phyloP scores from a whole-genome alignment of 2,113 vertebrate genomes.

The Thalassoma bifasciatum region DNA sequence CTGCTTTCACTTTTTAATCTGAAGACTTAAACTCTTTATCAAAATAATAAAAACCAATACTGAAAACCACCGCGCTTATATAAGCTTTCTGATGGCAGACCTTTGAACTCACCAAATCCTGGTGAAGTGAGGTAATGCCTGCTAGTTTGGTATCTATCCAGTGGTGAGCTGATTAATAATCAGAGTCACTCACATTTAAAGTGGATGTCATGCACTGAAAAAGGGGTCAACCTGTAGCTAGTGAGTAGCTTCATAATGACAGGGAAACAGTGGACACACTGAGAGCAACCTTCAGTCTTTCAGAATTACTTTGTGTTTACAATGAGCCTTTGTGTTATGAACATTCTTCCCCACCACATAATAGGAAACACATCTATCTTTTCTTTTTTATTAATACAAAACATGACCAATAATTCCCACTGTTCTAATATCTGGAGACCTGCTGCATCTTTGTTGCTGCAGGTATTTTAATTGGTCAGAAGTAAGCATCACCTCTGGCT shows the following conservation, averaged over 20 bases:
- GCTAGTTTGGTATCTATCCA: not conserved
- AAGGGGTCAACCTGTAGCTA: conserved; percentile 2
- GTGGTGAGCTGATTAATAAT: conserved; percentile 42
- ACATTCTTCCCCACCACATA: conserved; percentile 2
- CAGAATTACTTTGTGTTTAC: not conserved
- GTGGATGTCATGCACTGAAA: conserved; percentile 13
- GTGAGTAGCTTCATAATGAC: conserved; percentile 7
- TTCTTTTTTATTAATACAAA: conserved; percentile 11
- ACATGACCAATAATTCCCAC: conserved; percentile 22
- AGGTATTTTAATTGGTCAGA: conserved; percentile 54
- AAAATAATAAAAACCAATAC: not conserved
- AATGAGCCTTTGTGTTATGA: not conserved
- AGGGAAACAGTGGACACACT: conserved; percentile 7
- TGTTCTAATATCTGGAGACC: conserved; percentile 25
- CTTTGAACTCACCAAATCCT: conserved; percentile 15
- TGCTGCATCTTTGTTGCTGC: conserved; percentile 11
- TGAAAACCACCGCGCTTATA: conserved; percentile 1
- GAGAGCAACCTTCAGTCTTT: not conserved
- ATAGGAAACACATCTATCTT: not conserved
- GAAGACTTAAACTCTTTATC: not conserved
- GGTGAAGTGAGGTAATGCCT: not conserved
- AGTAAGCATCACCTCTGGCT: conserved; percentile 43
- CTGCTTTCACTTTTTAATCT: not conserved
- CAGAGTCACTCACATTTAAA: conserved; percentile 2
- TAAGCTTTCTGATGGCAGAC: conserved; percentile 3